Evolutionary conservation across 2,888 invertebrate genomes (phyloP), one percentile per base, ranked within the genome.

Genomic region (Ctena decussata): DNA sequence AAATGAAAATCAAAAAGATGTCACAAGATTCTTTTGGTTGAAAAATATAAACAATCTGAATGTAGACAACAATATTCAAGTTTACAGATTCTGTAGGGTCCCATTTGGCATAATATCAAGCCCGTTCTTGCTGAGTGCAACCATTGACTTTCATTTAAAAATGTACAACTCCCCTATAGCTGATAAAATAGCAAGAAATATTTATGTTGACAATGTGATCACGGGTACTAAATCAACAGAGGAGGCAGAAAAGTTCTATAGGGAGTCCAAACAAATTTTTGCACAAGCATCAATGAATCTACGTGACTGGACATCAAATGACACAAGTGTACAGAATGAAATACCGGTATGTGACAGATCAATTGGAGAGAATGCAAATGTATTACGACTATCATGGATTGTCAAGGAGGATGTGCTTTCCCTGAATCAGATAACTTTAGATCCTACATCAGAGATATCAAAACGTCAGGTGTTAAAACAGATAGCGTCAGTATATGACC

Each of bases 11-110:
- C 21, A 74, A 46, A 65, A 60, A 35, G 44, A 75, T 69, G 76
- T 80, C n/a, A 80, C 74, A 15, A 39, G 77, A 70, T 77, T 77
- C n/a, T 70, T 77, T 11, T 84, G 77, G 81, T n/a, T 82, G 32
- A 70, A 57, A 21, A 46, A 83, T 49, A 27, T n/a, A 30, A 30
- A 32, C 76, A 15, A 37, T 53, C n/a, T 27, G 30, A 6, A 37
- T 18, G 12, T 32, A 30, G 5, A 11, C 41, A 15, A 46, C 69
- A 24, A 74, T 74, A 15, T 44, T 49, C 77, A 77, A 39, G 69
- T 76, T 6, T 60, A 35, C 35, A 5, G 77, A 1, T 77, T 77
- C 46, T 39, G 44, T 37, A 65, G 77, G 49, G 77, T 77, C 1
- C 77, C 77, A 30, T 77, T 77, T 46, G 70, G 77, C 6, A 37